Evolutionary conservation across 2,888 invertebrate genomes (phyloP), one percentile per base, ranked within the genome.

Genomic region (Drosophila peninsularis): DNA sequence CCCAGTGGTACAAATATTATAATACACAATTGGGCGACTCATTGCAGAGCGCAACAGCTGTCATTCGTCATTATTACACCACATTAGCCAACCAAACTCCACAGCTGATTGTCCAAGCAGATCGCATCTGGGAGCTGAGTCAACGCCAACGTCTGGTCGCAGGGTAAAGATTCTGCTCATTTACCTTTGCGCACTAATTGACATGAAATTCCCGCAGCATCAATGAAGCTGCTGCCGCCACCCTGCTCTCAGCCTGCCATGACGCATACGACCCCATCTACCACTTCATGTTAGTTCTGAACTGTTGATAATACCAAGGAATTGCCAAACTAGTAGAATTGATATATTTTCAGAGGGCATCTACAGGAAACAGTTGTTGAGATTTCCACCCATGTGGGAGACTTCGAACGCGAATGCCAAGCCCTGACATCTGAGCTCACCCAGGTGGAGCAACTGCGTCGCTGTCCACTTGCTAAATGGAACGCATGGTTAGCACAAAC

Each of bases 41-140:
- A 6, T 30, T 82, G 2, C 73, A 71, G 9, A 60, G 6, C 17
- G 30, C 58, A n/a, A 24, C 41, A 11, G n/a, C 10, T 6, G 53
- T 42, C 2, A 47, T 82, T 14, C 61, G 58, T 2, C 53, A 27
- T 5, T 78, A 72, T 39, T 37, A 63, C 24, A 36, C 14, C 4
- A 5, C 39, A 2, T 21, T 71, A 1, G n/a, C 5, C 14, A n/a
- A 3, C 5, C 52, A 52, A 17, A n/a, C 34, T 24, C 62, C 66
- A 14, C 45, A 49, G 1, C 42, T 82, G 0, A 24, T 44, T 3
- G 42, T 11, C 9, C 56, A 63, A 21, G 64, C 62, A 14, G 60
- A 60, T 39, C 70, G 63, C 3, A 49, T 82, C 13, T 82, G 82
- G 82, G 82, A 82, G 7, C 27, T 79, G n/a, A 65, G 57, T 14